Evolutionary conservation across 2,797 vertebrate species (phyloP).

Genomic region (Enteromius treurensis): DNA sequence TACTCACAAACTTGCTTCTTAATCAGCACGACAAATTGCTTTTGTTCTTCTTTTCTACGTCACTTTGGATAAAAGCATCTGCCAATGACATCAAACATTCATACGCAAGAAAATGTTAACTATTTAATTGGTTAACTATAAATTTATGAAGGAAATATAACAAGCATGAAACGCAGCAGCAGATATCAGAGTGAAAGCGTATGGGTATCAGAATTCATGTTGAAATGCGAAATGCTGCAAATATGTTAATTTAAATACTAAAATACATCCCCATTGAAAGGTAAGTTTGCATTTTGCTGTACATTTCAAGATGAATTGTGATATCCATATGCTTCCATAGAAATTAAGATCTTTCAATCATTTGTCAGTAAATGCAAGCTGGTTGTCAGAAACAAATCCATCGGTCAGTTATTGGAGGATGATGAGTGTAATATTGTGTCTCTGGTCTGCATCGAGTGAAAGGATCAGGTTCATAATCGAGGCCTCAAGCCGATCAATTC

Average conservation of each 20-base stretch:
- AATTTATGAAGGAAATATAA: neutral
- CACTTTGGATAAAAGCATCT: neutral
- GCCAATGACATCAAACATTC: neutral
- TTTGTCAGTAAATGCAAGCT: neutral
- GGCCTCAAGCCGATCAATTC: neutral
- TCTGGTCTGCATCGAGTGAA: neutral
- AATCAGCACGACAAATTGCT: neutral
- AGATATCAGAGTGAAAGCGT: neutral
- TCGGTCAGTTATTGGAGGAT: neutral
- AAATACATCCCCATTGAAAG: no score
- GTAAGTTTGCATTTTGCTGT: no score
- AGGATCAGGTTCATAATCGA: neutral
- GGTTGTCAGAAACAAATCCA: neutral
- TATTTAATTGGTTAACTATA: neutral
- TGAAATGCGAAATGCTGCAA: neutral
- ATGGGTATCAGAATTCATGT: no score
- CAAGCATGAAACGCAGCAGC: neutral
- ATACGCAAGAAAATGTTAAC: neutral
- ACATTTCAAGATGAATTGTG: no score
- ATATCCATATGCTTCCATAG: neutral
- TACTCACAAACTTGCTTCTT: neutral
- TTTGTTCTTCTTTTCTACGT: neutral
- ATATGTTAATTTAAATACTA: neutral
- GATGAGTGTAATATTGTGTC: neutral
- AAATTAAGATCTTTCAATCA: neutral